Conservation (phyloP, 2,113 vertebrate species). For the Thryonomys swinderianus region DNA sequence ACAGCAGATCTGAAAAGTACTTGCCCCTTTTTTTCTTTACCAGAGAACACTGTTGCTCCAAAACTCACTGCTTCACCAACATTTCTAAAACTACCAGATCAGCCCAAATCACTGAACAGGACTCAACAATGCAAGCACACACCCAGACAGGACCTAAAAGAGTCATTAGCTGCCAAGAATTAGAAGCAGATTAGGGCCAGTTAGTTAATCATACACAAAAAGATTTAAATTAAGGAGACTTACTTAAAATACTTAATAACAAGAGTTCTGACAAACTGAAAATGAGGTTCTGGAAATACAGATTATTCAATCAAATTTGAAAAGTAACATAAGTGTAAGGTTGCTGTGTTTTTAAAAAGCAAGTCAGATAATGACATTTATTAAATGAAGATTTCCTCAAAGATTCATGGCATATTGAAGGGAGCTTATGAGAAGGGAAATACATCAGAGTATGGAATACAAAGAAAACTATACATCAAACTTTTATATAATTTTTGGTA, state of each 20-base stretch:
- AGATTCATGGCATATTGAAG: background rate
- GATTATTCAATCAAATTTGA: conserved; percentile 48
- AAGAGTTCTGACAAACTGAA: conserved; percentile 54
- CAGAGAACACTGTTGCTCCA: background rate
- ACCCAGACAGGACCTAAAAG: background rate
- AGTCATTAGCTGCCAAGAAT: conserved; percentile 52
- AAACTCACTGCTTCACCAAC: conserved; percentile 51
- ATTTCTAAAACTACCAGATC: conserved; percentile 53
- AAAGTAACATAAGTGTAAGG: conserved; percentile 31
- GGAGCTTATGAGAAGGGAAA: no score
- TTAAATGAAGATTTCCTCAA: conserved; percentile 24
- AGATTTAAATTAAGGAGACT: conserved; percentile 34
- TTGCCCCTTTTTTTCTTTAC: conserved; percentile 42
- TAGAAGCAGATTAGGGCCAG: conserved; percentile 32
- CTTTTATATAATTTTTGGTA: no score
- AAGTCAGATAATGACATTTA: conserved; percentile 35
- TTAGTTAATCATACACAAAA: conserved; percentile 62
- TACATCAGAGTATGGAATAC: background rate
- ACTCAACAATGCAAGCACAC: conserved; percentile 60
- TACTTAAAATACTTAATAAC: conserved; percentile 53
- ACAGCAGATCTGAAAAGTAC: background rate
- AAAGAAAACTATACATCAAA: background rate
- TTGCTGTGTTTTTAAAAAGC: conserved; percentile 13
- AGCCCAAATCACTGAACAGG: conserved; percentile 54
- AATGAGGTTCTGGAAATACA: conserved; percentile 54